Conservation (phyloP, 2,888 invertebrate genomes). For the Drosophila parthenogenetica region DNA sequence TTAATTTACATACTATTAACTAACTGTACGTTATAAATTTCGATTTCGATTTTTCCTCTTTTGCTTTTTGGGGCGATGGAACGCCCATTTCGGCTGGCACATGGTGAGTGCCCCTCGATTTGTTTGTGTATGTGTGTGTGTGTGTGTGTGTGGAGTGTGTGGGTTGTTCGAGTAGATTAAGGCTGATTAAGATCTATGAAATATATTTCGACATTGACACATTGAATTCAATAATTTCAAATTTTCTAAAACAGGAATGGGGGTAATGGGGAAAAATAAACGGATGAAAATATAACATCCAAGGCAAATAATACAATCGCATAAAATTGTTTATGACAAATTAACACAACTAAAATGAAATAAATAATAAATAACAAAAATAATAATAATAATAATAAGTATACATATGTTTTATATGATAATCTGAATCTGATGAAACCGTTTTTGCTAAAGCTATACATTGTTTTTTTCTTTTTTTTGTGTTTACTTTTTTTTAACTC, state of each 20-base stretch:
- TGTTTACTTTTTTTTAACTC: conserved; percentile 4
- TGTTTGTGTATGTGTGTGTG: conserved; percentile 28
- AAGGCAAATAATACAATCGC: conserved; percentile 56
- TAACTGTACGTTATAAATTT: conserved; percentile 76
- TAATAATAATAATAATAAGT: conserved; percentile 54
- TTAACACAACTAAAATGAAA: conserved; percentile 73
- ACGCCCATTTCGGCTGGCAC: conserved; percentile 61
- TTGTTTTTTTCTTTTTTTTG: conserved; percentile 19
- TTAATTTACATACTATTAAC: conserved; percentile 77
- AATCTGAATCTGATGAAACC: conserved; percentile 66
- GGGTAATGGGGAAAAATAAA: conserved; percentile 7
- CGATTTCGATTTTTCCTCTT: conserved; percentile 47
- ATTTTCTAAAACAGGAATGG: conserved; percentile 41
- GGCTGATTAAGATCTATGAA: conserved; percentile 64
- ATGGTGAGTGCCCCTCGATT: conserved; percentile 51
- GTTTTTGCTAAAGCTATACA: conserved; percentile 70
- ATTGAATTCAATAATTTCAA: conserved; percentile 76
- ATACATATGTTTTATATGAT: conserved; percentile 43
- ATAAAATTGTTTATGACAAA: conserved; percentile 61
- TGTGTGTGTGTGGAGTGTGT: conserved; percentile 41
- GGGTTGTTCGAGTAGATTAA: conserved; percentile 50
- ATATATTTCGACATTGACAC: conserved; percentile 79
- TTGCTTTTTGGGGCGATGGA: conserved; percentile 24
- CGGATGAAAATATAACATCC: conserved; percentile 42
- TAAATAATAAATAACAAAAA: conserved; percentile 82